phyloP scores from a whole-genome alignment of 2,888 invertebrate genomes.

The Eumerus sabulonum region DNA sequence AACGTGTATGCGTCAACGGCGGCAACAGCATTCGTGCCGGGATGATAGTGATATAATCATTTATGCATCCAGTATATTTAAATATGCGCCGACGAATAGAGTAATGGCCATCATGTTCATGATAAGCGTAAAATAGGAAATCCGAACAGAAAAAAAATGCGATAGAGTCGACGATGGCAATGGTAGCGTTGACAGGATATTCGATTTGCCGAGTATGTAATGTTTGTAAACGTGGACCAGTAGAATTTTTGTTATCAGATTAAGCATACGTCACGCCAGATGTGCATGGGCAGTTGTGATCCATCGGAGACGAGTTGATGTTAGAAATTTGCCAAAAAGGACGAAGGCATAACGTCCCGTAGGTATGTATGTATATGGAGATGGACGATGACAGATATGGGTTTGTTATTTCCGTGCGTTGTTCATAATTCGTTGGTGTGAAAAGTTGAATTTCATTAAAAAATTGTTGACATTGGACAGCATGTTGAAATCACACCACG shows the following conservation, averaged over 20 bases:
- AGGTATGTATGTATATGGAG: no score
- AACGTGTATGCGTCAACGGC: slow-evolving; percentile 8
- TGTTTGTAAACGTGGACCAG: slow-evolving; percentile 17
- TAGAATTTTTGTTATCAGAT: slow-evolving; percentile 61
- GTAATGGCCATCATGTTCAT: slow-evolving; percentile 30
- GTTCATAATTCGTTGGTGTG: slow-evolving; percentile 59
- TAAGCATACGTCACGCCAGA: slow-evolving; percentile 55
- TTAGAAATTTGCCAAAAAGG: no score
- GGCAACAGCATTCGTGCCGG: slow-evolving; percentile 2
- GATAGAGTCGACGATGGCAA: not conserved
- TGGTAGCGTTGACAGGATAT: slow-evolving; percentile 26
- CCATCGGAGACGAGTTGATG: no score
- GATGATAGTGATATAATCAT: slow-evolving; percentile 23
- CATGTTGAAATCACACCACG: slow-evolving; percentile 40
- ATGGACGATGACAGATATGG: slow-evolving; percentile 26
- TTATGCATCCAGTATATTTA: slow-evolving; percentile 9
- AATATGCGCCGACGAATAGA: slow-evolving; percentile 24
- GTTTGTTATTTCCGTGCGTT: slow-evolving; percentile 54
- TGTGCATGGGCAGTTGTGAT: slow-evolving; percentile 51
- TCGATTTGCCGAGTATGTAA: slow-evolving; percentile 32
- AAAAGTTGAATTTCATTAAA: slow-evolving; percentile 64
- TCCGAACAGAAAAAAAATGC: slow-evolving; percentile 4
- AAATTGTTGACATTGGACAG: slow-evolving; percentile 53
- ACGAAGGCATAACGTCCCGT: no score
- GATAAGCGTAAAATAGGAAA: slow-evolving; percentile 11